These are phyloP conservation scores for Drosophila eohydei DNA, from an alignment of 2,888 invertebrate genomes.

Conservation along the genomic window DNA sequence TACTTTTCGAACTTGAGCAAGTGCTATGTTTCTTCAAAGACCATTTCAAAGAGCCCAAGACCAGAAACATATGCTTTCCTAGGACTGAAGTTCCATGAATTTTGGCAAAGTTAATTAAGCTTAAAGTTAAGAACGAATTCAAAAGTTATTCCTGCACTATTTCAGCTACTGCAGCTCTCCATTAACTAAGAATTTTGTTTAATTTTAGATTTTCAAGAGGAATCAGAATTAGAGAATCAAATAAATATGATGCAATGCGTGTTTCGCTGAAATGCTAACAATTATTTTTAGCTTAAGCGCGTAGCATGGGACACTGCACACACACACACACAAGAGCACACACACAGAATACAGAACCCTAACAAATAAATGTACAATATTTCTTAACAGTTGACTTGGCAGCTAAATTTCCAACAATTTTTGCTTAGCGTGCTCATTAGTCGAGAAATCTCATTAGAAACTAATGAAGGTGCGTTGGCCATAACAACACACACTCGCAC, in stretches of 20 bases:
- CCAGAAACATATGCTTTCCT: too few relatives aligned
- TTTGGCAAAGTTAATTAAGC: not conserved
- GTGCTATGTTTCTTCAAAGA: too few relatives aligned
- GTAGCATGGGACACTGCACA: not conserved
- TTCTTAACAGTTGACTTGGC: conserved; percentile 59
- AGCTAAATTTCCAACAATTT: conserved; percentile 40
- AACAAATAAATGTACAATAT: conserved; percentile 33
- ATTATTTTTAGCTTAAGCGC: conserved; percentile 12
- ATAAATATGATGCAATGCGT: not conserved
- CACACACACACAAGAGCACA: not conserved
- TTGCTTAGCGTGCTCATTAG: conserved; percentile 68
- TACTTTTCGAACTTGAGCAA: not conserved
- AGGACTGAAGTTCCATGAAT: too few relatives aligned
- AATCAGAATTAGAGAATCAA: too few relatives aligned
- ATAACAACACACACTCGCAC: conserved; percentile 44
- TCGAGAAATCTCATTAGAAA: conserved; percentile 75
- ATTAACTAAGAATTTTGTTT: not conserved
- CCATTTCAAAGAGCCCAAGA: not conserved
- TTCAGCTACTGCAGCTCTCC: not conserved
- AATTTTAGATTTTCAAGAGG: not conserved
- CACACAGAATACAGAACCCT: conserved; percentile 29
- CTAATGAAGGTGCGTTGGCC: conserved; percentile 68
- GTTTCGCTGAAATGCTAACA: not conserved
- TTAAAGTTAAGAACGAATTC: not conserved
- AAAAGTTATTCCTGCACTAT: too few relatives aligned